Evolutionary conservation across 2,888 invertebrate genomes (phyloP).

Genomic region (Aproaerema taeniolella): DNA sequence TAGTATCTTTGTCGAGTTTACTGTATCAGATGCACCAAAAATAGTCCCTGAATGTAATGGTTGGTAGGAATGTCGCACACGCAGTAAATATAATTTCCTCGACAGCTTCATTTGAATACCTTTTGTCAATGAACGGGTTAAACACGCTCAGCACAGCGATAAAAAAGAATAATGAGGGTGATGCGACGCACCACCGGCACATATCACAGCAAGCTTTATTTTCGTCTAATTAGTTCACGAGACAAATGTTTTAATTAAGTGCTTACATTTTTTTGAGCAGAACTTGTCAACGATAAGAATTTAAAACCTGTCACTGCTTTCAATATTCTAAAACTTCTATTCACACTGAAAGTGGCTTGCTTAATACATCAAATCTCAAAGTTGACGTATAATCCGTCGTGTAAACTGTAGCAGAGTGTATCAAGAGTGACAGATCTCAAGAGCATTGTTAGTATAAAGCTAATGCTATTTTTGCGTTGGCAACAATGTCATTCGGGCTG

Average conservation of each 20-base stretch:
- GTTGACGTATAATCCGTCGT: constrained; percentile 53
- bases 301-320: neutral
- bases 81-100: constrained; percentile 68
- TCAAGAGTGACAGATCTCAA: constrained; percentile 66
- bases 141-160: constrained; percentile 53
- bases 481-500: constrained; percentile 34
- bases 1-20: no score
- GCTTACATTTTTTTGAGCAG: constrained; percentile 15
- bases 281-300: constrained; percentile 5
- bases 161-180: constrained; percentile 70
- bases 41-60: no score
- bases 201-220: constrained; percentile 41
- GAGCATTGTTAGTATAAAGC: constrained; percentile 45
- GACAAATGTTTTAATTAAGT: constrained; percentile 71
- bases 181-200: constrained; percentile 46
- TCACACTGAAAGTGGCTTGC: constrained; percentile 36
- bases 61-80: constrained; percentile 40
- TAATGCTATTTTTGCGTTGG: constrained; percentile 39
- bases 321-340: constrained; percentile 24
- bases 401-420: constrained; percentile 54
- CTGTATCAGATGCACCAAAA: no score
- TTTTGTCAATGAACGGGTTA: constrained; percentile 77
- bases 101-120: constrained; percentile 78
- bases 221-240: constrained; percentile 57
- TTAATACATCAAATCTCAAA: no score